phyloP scores from a whole-genome alignment of 1,140 invertebrate species.

The Mamestra configurata region DNA sequence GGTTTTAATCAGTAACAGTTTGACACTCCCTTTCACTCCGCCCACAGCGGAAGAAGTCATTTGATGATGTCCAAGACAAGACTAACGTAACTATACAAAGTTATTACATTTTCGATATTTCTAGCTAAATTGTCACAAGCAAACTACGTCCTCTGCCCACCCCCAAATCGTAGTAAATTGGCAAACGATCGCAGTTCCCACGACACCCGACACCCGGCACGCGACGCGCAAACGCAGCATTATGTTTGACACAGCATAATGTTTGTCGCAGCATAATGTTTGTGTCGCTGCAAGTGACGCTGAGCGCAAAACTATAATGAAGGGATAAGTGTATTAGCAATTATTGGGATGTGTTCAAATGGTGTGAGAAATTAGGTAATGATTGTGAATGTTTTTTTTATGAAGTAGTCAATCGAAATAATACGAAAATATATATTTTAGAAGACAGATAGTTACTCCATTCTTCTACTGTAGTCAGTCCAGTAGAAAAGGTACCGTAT shows the following conservation, averaged over 20 bases:
- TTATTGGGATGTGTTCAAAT: not conserved
- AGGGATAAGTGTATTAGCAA: not conserved
- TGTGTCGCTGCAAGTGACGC: slow-evolving; percentile 7
- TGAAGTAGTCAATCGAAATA: no score
- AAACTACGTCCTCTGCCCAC: not conserved
- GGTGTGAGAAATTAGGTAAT: not conserved
- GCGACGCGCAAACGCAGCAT: not conserved
- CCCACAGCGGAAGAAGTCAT: no score
- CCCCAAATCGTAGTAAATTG: slow-evolving; percentile 1
- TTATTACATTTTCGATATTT: not conserved
- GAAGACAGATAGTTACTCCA: no score
- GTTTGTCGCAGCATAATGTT: not conserved
- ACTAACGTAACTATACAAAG: no score
- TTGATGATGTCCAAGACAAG: no score
- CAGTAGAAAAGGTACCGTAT: no score
- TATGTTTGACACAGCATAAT: not conserved
- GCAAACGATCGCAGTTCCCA: slow-evolving; percentile 23
- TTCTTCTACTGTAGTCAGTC: no score
- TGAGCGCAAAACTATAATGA: not conserved
- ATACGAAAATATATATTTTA: no score
- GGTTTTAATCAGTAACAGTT: no score
- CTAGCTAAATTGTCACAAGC: no score
- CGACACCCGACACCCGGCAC: slow-evolving; percentile 18
- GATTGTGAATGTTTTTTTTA: no score
- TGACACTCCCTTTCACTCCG: no score